These are phyloP conservation scores for Lerema accius DNA, from an alignment of 1,140 invertebrate genomes.

Conservation along the genomic window DNA sequence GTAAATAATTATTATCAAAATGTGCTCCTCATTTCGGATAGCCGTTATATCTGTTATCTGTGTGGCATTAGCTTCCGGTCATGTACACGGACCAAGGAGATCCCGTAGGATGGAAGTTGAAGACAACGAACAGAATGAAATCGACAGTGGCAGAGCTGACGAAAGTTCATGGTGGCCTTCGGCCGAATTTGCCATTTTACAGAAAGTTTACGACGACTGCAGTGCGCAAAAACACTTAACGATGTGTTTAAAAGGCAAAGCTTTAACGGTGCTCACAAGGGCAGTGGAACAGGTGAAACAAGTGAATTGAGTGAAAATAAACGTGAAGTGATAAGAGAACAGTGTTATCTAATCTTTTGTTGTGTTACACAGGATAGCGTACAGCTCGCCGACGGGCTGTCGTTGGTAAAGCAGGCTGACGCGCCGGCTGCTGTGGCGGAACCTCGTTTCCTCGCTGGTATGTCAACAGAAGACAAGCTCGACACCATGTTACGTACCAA, in stretches of 20 bases:
- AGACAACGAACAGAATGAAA: conserved; percentile 71
- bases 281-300: conserved; percentile 82
- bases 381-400: conserved; percentile 83
- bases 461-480: conserved; percentile 78
- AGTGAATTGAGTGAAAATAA: conserved; percentile 41
- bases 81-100: conserved; percentile 71
- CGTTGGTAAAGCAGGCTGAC: conserved; percentile 83
- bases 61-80: conserved; percentile 61
- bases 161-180: conserved; percentile 80
- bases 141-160: conserved; percentile 77
- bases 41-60: conserved; percentile 69
- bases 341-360: conserved; percentile 50
- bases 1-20: conserved; percentile 56
- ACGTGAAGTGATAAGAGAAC: conserved; percentile 36
- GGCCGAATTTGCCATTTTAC: conserved; percentile 80
- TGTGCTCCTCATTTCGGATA: conserved; percentile 78
- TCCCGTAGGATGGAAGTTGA: conserved; percentile 72
- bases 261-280: conserved; percentile 80
- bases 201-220: conserved; percentile 85
- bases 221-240: conserved; percentile 83
- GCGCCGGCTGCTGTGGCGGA: conserved; percentile 72
- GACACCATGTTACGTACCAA: conserved; percentile 74
- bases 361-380: conserved; percentile 80
- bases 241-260: conserved; percentile 84
- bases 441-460: conserved; percentile 77